Evolutionary conservation across 2,113 vertebrate genomes (phyloP).

Genomic region (Clarias gariepinus): DNA sequence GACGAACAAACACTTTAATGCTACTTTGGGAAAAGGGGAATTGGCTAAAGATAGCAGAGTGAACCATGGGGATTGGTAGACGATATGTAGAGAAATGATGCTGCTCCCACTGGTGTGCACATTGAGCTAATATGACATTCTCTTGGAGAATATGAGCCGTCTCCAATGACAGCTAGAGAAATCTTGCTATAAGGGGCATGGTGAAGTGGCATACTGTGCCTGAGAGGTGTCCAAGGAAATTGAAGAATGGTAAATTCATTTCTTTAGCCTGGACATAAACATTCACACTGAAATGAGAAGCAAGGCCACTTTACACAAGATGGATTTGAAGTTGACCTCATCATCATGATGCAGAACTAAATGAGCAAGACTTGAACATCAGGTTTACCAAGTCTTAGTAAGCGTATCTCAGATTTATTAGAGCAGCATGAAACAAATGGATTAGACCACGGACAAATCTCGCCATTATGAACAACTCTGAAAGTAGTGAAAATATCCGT

Average conservation of each 20-base stretch:
- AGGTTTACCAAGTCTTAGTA: background rate
- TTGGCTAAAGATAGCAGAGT: background rate
- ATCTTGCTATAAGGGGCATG: background rate
- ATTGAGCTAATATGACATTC: background rate
- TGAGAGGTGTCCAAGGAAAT: constrained; percentile 2
- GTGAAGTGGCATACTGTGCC: background rate
- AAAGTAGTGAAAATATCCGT: background rate
- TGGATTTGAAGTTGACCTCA: background rate
- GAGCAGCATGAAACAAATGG: background rate
- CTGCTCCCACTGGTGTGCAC: background rate
- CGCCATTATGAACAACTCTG: background rate
- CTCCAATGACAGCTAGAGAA: constrained; percentile 1
- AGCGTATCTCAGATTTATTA: background rate
- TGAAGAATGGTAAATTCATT: background rate
- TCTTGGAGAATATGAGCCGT: background rate
- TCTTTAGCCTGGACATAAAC: background rate
- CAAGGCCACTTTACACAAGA: too few species aligned
- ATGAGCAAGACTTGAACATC: background rate
- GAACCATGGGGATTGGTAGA: background rate
- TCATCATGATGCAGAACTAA: background rate
- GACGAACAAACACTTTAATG: background rate
- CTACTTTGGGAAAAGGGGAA: background rate
- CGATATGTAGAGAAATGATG: background rate
- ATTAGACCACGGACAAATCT: background rate
- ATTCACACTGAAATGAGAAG: background rate